Conservation (phyloP, 2,888 invertebrate species). For the Synanthedon formicaeformis region DNA sequence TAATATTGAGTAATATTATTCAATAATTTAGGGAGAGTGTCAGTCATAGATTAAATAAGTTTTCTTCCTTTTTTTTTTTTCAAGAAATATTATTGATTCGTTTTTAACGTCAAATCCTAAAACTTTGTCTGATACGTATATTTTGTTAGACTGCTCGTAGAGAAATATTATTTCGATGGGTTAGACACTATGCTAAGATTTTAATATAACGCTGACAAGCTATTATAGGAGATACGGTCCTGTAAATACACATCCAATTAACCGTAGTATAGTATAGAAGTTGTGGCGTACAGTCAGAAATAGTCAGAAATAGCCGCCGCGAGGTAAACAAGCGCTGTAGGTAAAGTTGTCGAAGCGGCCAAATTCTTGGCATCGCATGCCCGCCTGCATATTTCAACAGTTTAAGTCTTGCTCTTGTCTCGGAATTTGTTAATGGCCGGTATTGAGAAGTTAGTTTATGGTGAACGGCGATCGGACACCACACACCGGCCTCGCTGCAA, state of each 20-base stretch:
- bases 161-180: too few relatives aligned
- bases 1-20: too few relatives aligned
- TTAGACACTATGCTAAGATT: too few relatives aligned
- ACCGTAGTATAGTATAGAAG: slow-evolving; percentile 2
- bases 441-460: slow-evolving; percentile 20
- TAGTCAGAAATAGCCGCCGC: slow-evolving; percentile 40
- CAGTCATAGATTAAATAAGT: too few relatives aligned
- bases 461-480: slow-evolving; percentile 17
- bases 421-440: slow-evolving; percentile 33
- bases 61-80: background rate
- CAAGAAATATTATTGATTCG: too few relatives aligned
- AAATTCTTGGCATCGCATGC: slow-evolving; percentile 55
- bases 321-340: slow-evolving; percentile 53
- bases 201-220: background rate
- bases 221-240: slow-evolving; percentile 1
- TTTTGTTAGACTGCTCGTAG: too few relatives aligned
- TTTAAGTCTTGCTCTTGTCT: slow-evolving; percentile 13
- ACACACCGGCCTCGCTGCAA: slow-evolving; percentile 8
- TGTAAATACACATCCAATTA: slow-evolving; percentile 7
- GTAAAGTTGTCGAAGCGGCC: slow-evolving; percentile 46
- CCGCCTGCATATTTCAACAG: slow-evolving; percentile 41
- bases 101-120: too few relatives aligned
- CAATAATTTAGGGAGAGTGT: too few relatives aligned
- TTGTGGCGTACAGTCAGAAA: slow-evolving; percentile 23
- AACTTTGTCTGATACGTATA: too few relatives aligned